Base-by-base conservation (phyloP, 92 coral and sea anemone species). In the Diadumene lineata region DNA sequence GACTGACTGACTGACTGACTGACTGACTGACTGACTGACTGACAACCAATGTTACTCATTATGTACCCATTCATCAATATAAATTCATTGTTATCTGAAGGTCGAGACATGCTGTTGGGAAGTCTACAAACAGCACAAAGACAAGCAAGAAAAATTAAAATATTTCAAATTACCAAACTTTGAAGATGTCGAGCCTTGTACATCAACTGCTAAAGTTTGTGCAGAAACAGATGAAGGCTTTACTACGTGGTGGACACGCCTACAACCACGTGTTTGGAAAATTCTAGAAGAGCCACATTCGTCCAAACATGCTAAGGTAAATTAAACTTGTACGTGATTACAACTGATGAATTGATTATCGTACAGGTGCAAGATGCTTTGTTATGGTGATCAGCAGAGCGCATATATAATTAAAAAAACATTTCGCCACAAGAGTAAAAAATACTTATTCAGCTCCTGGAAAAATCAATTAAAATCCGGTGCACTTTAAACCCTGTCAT, bases 91-190 rank as follows among this genome's bases (percentile, higher is more conserved):
- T 57, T 55, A 13, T 51, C 51, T 21, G 15, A 34, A 94, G 94
- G 97, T 94, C 13, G 98, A 94, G 66, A 92, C 90, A 48, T 94
- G 98, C 24, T 94, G 98, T 58, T 94, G 98, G 98, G 98, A 92
- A 48, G 81, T 83, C 75, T 94, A 88, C 83, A 92, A 94, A 48
- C 97, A 94, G 53, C 98, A 94, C 89, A 93, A 90, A 55, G 98
- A 94, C 34, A 86, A 92, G 63, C 97, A 94, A 64, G 97, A 94
- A 60, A 94, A 94, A 48, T 84, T 94, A 8, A 92, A 92, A 72
- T 88, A 82, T 77, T 87, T 90, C 61, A 91, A 83, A n/a, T 93
- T 87, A 43, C 89, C 87, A 13, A 88, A 87, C 31, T 78, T 77
- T 38, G 88, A 84, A 22, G 92, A 87, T 51, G 79, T 67, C 48